Percentiles rank a stretch among this genome's conserved stretches.
phyloP scores from a whole-genome alignment of 1,140 invertebrate species.

The Oryzaephilus surinamensis region DNA sequence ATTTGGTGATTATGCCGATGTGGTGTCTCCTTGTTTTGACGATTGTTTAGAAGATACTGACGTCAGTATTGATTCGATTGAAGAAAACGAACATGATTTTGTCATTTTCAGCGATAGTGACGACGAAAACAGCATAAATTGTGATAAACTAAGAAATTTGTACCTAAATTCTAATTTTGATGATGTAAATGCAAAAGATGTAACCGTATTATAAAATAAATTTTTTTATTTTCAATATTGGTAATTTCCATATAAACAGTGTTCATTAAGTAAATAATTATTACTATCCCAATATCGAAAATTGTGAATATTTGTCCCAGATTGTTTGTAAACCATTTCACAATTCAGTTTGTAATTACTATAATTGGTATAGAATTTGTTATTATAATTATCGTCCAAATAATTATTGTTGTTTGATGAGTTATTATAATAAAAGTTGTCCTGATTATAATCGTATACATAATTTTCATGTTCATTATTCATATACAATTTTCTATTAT shows the following conservation, averaged over 20 bases:
- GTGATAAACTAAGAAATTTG: background rate
- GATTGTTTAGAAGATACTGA: conserved; percentile 19
- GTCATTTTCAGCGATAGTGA: conserved; percentile 18
- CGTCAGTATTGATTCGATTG: conserved; percentile 15
- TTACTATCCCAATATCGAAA: conserved; percentile 9
- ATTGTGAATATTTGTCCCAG: conserved; percentile 5
- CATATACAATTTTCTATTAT: conserved; percentile 3
- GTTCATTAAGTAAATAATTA: conserved; percentile 3
- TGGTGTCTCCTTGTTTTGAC: conserved; percentile 11
- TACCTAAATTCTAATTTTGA: conserved; percentile 1
- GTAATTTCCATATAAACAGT: conserved; percentile 6
- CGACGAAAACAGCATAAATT: conserved; percentile 8
- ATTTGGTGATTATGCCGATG: too few species aligned
- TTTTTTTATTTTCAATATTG: background rate
- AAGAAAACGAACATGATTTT: conserved; percentile 18
- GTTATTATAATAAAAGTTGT: conserved; percentile 2
- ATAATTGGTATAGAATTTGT: conserved; percentile 6
- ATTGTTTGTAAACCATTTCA: background rate
- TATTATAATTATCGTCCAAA: conserved; percentile 1
- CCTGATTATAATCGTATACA: conserved; percentile 1
- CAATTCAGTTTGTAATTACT: conserved; percentile 2
- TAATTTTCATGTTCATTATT: background rate
- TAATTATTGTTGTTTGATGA: conserved; percentile 2
- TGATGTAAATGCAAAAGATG: background rate
- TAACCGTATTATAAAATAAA: background rate